Base-by-base conservation (phyloP, 1,140 invertebrate species). In the Copidosoma floridanum region DNA sequence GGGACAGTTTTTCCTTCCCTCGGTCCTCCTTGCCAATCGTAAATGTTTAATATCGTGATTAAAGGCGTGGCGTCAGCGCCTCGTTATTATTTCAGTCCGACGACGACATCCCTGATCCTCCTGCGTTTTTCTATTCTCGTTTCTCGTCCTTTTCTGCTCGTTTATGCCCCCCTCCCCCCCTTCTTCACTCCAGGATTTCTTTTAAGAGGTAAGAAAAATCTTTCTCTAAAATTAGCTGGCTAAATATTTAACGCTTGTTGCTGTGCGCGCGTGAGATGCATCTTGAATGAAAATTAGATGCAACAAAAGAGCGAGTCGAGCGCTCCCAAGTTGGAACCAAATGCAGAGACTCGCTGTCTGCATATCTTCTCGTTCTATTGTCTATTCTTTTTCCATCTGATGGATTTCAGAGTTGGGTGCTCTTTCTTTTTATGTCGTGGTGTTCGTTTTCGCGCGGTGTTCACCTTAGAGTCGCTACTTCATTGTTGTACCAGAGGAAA, bases 41-140 rank as follows among this genome's bases (percentile, higher is more conserved):
- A 80, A 78, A 80, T 80, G 74, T 80, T 80, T 80, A 80, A 80
- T 79, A 79, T 79, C 77, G 75, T 77, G 77, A 80, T 80, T 80
- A 80, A 78, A 79, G 77, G 70, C 52, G 21, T 38, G 18, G 40
- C 72, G 65, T 74, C 75, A 71, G 73, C 74, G 72, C 68, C 71
- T 77, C 74, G 75, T 79, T 78, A 78, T 79, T 79, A 79, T 79
- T 77, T 78, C 76, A 79, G 77, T 78, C 75, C 74, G 65, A 68
- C 76, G 74, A 71, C 75, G 70, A 77, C 68, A 61, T 71, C 71
- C 64, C 48, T 63, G 58, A 27, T 43, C 52, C 58, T 59, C 66
- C 65, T 73, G 16, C 77, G 68, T 75, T 75, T 77, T 79, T 74
- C 73, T 74, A 77, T 76, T 76, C 72, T 70, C 71, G 65, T 71